Percentiles rank a stretch among this genome's conserved stretches.
Evolutionary conservation across 2,113 vertebrate species (phyloP).

Genomic region (Argyrosomus japonicus): DNA sequence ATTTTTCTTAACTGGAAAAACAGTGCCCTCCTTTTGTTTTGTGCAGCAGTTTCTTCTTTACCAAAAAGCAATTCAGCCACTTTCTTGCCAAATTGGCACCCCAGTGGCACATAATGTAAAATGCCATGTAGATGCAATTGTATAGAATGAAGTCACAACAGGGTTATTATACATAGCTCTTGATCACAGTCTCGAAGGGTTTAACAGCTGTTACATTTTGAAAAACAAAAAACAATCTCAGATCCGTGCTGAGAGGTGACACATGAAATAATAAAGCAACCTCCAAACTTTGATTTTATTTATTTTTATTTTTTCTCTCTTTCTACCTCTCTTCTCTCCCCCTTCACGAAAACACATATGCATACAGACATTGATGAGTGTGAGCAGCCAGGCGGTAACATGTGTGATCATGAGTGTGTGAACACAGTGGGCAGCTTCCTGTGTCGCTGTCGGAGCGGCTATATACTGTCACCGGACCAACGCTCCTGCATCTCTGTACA

Average conservation of each 20-base stretch:
- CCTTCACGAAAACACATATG: not conserved
- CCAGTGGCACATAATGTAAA: not conserved
- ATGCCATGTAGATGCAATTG: not conserved
- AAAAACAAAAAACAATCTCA: not conserved
- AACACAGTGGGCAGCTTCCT: slow-evolving; percentile 84
- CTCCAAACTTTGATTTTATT: not conserved
- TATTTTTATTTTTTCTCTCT: not conserved
- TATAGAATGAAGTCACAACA: not conserved
- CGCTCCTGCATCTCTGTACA: slow-evolving; percentile 79
- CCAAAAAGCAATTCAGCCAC: not conserved
- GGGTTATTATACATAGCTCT: not conserved
- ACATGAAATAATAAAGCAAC: not conserved
- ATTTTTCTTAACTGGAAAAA: not conserved
- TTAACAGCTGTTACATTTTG: not conserved
- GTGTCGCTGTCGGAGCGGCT: slow-evolving; percentile 81
- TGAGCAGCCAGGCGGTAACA: slow-evolving; percentile 62
- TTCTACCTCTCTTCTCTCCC: not conserved
- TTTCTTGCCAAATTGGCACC: not conserved
- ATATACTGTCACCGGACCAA: slow-evolving; percentile 78
- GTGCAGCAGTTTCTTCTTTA: not conserved
- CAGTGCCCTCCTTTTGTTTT: not conserved
- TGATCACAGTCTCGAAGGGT: not conserved
- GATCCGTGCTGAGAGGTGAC: not conserved
- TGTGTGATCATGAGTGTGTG: slow-evolving; percentile 84
- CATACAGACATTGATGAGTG: slow-evolving; percentile 84